These are phyloP conservation scores for Himalopsyche japonica DNA, from an alignment of 2,888 invertebrate genomes.

Conservation along the genomic window DNA sequence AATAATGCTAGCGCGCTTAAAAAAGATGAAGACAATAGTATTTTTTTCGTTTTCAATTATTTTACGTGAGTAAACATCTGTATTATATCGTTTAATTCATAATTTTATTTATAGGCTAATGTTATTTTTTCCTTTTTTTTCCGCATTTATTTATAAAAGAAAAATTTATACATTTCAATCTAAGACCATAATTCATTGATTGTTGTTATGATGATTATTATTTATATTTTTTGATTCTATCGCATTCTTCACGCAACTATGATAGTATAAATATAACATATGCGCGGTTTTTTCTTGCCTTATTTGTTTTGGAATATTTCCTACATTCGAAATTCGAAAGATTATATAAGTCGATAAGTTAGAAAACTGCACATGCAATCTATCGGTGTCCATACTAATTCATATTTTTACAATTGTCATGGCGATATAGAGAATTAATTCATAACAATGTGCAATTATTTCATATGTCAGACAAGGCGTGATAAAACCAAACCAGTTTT, in stretches of 20 bases:
- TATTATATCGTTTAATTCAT: neutral
- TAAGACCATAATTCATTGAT: neutral
- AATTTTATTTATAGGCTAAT: constrained; percentile 1
- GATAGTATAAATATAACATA: neutral
- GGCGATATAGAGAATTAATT: neutral
- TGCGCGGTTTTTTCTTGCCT: neutral
- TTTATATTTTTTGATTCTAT: neutral
- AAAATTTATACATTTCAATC: neutral
- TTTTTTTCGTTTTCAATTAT: constrained; percentile 46
- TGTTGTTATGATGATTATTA: neutral
- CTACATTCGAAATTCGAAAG: neutral
- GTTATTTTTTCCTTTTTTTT: constrained; percentile 16
- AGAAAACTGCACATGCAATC: neutral
- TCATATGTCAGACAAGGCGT: neutral
- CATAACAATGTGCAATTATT: neutral
- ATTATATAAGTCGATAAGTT: neutral
- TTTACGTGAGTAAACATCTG: constrained; percentile 44
- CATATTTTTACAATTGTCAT: neutral
- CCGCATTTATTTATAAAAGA: constrained; percentile 8
- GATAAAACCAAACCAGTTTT: neutral
- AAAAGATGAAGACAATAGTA: constrained; percentile 49
- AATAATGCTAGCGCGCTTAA: constrained; percentile 41
- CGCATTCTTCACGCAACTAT: neutral
- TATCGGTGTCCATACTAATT: neutral
- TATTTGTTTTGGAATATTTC: neutral